Evolutionary conservation across 2,797 vertebrate genomes (phyloP).

Genomic region (Malurus leucopterus): DNA sequence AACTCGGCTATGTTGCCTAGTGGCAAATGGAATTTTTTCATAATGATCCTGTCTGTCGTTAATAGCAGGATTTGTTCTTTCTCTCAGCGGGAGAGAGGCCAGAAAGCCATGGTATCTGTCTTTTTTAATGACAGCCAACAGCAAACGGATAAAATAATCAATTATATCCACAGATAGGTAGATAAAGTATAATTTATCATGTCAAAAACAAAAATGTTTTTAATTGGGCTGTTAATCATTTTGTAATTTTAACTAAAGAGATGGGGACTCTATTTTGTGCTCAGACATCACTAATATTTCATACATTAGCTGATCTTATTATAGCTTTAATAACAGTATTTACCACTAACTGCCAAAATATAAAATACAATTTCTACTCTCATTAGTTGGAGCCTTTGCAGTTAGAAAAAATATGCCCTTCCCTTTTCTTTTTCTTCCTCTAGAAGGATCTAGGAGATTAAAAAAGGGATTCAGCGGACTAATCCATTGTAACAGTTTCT

Average conservation of each 20-base stretch:
- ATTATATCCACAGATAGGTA: constrained; percentile 57
- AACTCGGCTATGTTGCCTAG: constrained; percentile 54
- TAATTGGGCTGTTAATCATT: constrained; percentile 66
- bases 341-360: constrained; percentile 43
- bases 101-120: constrained; percentile 45
- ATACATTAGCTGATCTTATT: constrained; percentile 48
- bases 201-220: constrained; percentile 58
- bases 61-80: constrained; percentile 65
- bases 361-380: neutral
- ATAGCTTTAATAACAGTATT: constrained; percentile 44
- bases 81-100: constrained; percentile 47
- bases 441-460: neutral
- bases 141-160: constrained; percentile 58
- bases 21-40: constrained; percentile 63
- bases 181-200: constrained; percentile 53
- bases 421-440: neutral
- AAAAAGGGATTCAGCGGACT: neutral
- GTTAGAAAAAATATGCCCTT: constrained; percentile 13
- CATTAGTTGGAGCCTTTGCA: constrained; percentile 27
- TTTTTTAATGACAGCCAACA: constrained; percentile 60
- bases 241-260: constrained; percentile 55
- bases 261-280: constrained; percentile 14
- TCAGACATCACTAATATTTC: constrained; percentile 45
- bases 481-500: neutral
- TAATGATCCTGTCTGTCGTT: constrained; percentile 68